Base-by-base conservation (phyloP, 2,113 vertebrate genomes). In the Anas platyrhynchos region DNA sequence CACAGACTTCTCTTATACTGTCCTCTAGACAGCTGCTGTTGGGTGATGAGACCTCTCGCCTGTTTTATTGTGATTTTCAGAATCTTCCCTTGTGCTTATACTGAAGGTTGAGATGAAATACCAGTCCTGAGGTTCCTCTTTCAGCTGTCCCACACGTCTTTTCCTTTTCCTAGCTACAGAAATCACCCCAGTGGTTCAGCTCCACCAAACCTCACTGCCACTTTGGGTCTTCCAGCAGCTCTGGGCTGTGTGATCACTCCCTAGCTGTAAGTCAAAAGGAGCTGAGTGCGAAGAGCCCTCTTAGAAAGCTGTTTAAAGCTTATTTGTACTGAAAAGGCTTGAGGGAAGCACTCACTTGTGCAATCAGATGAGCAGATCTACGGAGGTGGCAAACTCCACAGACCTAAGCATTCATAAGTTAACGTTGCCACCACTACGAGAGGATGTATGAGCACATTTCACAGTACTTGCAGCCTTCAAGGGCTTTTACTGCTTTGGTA, bases 381-480 rank as follows among this genome's bases (percentile, higher is more conserved):
- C 34, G 32, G 38, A 36, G 52, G 58, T 50, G 26, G 38, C 46
- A 55, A 62, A 54, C 67, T 75, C 54, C 55, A 27, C 23, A 46
- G 61, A 43, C 4, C 0, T 38, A 2, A 81, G 80, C 44, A 11
- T 84, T 71, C 13, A 1, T 43, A 44, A 48, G 34, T 71, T 59
- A 71, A 4, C 4, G 29, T 72, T 82, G 76, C 34, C 43, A 18
- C n/a, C 1, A 1, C 34, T 34, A 41, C 65, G 77, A 81, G 50
- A 66, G 56, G 48, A 48, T 0, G 0, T 48, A 15, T 9, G 46
- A 72, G 41, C 34, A 20, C 8, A 2, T 74, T 66, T 59, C 4
- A 0, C 85, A 52, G 32, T 54, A 13, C 25, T 26, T 1, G 1
- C 13, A 73, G 27, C 29, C 54, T 66, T 59, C 62, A 68, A n/a